Conservation (phyloP, 1,140 invertebrate genomes). For the Gyrodactylus bullatarudis region DNA sequence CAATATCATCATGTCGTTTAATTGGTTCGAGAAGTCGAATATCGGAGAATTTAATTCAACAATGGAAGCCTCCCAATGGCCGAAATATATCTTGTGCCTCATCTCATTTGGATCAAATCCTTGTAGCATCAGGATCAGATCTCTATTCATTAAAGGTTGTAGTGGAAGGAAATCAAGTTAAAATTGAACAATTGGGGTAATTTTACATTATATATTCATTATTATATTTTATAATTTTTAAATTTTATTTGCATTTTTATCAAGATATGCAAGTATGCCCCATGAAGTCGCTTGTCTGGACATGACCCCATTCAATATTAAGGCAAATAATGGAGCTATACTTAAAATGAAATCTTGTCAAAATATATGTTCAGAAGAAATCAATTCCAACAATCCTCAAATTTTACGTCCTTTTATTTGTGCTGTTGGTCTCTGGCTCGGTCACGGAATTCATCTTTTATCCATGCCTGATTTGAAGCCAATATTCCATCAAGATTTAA, state of each 20-base stretch:
- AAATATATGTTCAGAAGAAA: neutral
- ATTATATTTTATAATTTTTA: no score
- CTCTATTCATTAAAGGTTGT: neutral
- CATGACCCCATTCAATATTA: slow-evolving; percentile 38
- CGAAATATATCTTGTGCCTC: slow-evolving; percentile 29
- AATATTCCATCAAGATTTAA: neutral
- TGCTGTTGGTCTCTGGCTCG: slow-evolving; percentile 78
- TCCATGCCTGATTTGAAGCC: neutral
- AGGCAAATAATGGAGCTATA: slow-evolving; percentile 20
- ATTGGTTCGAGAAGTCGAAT: neutral
- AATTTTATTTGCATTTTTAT: neutral
- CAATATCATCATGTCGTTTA: neutral
- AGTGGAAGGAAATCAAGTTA: neutral
- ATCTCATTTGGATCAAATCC: neutral
- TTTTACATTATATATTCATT: no score
- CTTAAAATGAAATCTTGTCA: neutral
- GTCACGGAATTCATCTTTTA: neutral
- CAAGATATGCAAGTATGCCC: slow-evolving; percentile 27
- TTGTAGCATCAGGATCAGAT: neutral
- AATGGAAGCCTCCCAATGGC: slow-evolving; percentile 39
- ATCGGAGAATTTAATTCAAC: slow-evolving; percentile 30
- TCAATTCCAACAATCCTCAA: neutral
- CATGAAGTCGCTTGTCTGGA: slow-evolving; percentile 84
- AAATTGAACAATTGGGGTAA: no score
- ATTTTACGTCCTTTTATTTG: slow-evolving; percentile 30